phyloP scores from a whole-genome alignment of 2,113 vertebrate genomes.

The Myodes glareolus region DNA sequence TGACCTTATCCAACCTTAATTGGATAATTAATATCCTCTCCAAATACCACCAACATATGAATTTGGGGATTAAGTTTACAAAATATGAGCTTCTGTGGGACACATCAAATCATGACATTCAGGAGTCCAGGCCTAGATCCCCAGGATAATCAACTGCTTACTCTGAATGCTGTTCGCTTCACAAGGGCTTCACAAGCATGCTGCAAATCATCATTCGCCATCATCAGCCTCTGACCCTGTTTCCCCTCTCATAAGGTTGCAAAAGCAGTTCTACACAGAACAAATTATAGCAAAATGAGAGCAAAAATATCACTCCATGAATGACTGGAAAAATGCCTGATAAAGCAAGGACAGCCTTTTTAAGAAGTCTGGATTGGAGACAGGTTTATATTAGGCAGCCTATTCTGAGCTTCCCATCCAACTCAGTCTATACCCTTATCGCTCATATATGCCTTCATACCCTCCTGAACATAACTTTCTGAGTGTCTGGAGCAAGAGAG shows the following conservation, averaged over 20 bases:
- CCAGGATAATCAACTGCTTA: background rate
- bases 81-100: background rate
- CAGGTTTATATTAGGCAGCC: background rate
- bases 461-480: background rate
- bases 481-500: background rate
- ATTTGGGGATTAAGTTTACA: background rate
- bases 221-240: background rate
- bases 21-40: too few species aligned
- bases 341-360: background rate
- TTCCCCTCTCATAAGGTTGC: background rate
- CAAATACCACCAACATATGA: background rate
- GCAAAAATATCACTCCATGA: constrained; percentile 11
- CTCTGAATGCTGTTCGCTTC: background rate
- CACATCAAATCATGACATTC: background rate
- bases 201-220: background rate
- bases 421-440: background rate
- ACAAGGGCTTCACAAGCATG: background rate
- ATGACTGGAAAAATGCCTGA: background rate
- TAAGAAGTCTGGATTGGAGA: background rate
- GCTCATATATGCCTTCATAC: background rate
- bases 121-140: background rate
- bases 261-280: background rate
- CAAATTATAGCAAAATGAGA: background rate
- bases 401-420: background rate
- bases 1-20: background rate